Evolutionary conservation across 30 jellyfish, hydroid and myxozoan species (phyloP), one percentile per base, ranked within the genome.

Genomic region (Pelagia noctiluca): DNA sequence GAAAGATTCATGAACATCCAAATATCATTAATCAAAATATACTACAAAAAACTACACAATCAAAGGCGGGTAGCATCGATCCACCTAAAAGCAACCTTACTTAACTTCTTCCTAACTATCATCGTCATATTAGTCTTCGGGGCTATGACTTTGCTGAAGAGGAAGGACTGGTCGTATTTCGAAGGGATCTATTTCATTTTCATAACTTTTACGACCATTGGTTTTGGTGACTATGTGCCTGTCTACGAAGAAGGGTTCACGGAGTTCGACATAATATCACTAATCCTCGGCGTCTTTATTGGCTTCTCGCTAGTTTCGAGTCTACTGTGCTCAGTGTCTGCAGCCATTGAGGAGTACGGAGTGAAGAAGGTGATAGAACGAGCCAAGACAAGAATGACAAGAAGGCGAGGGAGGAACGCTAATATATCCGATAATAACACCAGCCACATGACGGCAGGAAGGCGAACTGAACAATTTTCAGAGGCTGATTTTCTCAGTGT

Each of bases 161-260:
- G 93, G 54, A 18, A 16, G 5, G 93, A 83, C 19, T 83, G 93
- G 93, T 50, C 81, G 24, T 83, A 69, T 50, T 83, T 83, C 47
- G 93, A 83, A 28, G 74, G 93, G 25, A 61, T 83, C 10, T 83
- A 83, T 22, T 83, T 83, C 73, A 48, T 65, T 25, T 35, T 52
- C 28, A 83, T 83, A 42, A 83, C 87, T 24, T 70, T 83, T 42
- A 70, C 93, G 34, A 83, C 93, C 11, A 83, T 83, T 34, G 93
- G 93, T 22, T 83, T 83, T 75, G 93, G 93, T 18, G 93, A 83
- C 35, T 83, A 83, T 65, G 53, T 83, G 22, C 93, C 93, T 4
- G 21, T 50, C 0, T 83, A 83, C 75, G 64, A 36, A 4, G 67
- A 83, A 30, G 35, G 71, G 23, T 62, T 70, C 32, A 29, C 80